Conservation (phyloP, 2,797 vertebrate species). For the Chloroceryle amazona region DNA sequence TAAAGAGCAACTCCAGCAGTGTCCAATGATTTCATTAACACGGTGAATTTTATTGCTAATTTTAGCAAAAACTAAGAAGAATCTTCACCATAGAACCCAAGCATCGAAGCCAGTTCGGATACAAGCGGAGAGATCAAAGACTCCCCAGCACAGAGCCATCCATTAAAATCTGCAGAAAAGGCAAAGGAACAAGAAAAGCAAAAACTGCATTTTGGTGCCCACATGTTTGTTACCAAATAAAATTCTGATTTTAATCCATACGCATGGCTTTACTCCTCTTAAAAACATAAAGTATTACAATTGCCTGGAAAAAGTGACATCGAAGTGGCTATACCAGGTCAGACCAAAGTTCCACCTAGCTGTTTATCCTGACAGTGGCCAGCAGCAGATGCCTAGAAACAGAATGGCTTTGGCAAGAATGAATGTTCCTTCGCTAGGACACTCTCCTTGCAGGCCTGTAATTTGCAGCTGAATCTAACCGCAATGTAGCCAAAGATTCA, state of each 20-base stretch:
- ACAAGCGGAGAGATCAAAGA: not conserved
- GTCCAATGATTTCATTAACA: not conserved
- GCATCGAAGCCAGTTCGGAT: not conserved
- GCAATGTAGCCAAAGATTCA: not conserved
- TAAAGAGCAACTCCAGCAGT: not conserved
- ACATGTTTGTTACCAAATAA: not conserved
- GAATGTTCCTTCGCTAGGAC: not conserved
- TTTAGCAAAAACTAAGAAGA: not conserved
- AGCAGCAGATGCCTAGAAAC: not conserved
- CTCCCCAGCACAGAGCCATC: not conserved
- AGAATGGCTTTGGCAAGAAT: not conserved
- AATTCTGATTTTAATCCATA: not conserved
- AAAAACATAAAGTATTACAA: not conserved
- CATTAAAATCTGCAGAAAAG: not conserved
- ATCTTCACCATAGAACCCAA: not conserved
- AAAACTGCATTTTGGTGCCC: accelerated
- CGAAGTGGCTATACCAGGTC: not conserved
- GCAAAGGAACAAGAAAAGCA: not conserved
- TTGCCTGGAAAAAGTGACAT: not conserved
- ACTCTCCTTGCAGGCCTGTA: accelerated
- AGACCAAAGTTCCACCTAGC: not conserved
- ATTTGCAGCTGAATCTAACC: not conserved
- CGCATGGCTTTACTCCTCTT: not conserved
- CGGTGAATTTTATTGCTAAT: not conserved
- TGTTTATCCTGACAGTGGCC: not conserved